Percentiles rank a stretch among this genome's conserved stretches.
Evolutionary conservation across 2,888 invertebrate genomes (phyloP).

Genomic region (Phorcus lineatus): DNA sequence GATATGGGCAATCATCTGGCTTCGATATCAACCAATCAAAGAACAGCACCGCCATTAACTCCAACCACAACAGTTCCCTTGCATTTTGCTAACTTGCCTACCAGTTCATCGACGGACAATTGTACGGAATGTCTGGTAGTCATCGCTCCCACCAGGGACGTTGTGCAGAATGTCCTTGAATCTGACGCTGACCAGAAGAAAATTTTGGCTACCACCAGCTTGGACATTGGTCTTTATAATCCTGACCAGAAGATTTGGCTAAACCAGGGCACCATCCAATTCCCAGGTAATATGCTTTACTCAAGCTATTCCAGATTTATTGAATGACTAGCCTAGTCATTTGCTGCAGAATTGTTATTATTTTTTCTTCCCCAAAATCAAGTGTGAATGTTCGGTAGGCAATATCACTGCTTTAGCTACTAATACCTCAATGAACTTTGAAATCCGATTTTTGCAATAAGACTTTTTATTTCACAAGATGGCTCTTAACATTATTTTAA

Average conservation of each 20-base stretch:
- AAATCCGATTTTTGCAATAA: too few relatives aligned
- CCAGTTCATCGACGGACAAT: background rate
- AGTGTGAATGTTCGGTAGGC: too few relatives aligned
- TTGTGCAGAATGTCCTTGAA: slow-evolving; percentile 1
- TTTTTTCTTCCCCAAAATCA: too few relatives aligned
- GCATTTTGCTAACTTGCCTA: background rate
- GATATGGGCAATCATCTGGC: background rate
- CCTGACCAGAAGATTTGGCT: slow-evolving; percentile 12
- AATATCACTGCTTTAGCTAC: too few relatives aligned
- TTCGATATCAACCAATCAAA: background rate
- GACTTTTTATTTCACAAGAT: too few relatives aligned
- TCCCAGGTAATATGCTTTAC: slow-evolving; percentile 16
- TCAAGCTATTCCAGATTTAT: background rate
- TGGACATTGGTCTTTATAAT: slow-evolving; percentile 7
- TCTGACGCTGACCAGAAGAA: slow-evolving; percentile 2
- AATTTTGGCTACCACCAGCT: background rate
- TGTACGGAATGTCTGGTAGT: slow-evolving; percentile 4
- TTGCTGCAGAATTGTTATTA: background rate
- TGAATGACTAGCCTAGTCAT: too few relatives aligned
- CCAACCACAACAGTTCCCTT: background rate
- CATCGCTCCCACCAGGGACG: slow-evolving; percentile 2
- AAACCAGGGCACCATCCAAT: background rate
- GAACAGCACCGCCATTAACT: background rate
- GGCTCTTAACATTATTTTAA: too few relatives aligned
- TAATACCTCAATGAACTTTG: too few relatives aligned